Evolutionary conservation across 2,113 vertebrate species (phyloP), one percentile per base, ranked within the genome.

Genomic region (Nycticorax nycticorax): DNA sequence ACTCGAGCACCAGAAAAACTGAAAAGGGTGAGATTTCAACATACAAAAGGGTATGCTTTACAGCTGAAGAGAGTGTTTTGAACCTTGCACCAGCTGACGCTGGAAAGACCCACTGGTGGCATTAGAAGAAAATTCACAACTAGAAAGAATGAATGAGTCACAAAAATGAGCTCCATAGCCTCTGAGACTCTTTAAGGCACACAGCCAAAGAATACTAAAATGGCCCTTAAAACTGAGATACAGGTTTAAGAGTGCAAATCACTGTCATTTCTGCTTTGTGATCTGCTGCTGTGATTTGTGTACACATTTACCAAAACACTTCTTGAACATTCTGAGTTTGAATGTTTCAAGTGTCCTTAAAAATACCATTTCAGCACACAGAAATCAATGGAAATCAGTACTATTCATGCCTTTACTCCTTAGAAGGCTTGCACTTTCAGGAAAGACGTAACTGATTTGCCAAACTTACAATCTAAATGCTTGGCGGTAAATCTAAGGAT

Each of bases 141-240:
- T 37, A 71, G 37, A 80, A 83, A 87, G 52, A 89, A 86, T 47
- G 63, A 92, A 48, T 72, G 47, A 96, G 73, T 94, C 95, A 76
- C 37, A 81, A 57, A 52, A 85, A 56, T 8, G 9, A 88, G 59
- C 20, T 66, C 35, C 57, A 67, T 18, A 71, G 59, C 30, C 82
- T 89, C 28, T 7, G 13, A 39, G 47, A 35, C 30, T 59, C 48
- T 41, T 53, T 18, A 53, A 62, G 77, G 66, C 48, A 85, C 59
- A 59, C 66, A 73, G 77, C n/a, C 67, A 87, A 69, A 60, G 48
- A 75, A 56, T 30, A 89, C 43, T 45, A 83, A 87, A 83, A 79
- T 10, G 52, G 67, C 77, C 47, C 33, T 47, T 66, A 56, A 79
- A 89, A 56, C 7, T 2, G 27, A 83, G 16, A 74, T 11, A 74